phyloP scores from a whole-genome alignment of 2,797 vertebrate species.

The Rhodeus uyekii region DNA sequence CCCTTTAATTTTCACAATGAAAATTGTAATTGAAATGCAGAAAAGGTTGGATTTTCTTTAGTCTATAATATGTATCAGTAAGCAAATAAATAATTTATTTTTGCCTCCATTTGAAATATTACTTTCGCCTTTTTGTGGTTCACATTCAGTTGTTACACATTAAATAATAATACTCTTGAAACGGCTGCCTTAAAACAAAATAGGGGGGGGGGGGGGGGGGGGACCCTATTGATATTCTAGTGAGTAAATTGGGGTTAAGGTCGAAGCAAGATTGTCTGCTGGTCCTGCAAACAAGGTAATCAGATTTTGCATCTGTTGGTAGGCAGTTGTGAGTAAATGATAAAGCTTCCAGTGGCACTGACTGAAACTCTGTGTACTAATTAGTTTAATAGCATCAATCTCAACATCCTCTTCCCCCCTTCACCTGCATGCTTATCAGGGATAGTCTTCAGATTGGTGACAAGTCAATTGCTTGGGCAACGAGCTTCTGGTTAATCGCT shows the following conservation, averaged over 20 bases:
- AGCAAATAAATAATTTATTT: neutral
- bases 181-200: neutral
- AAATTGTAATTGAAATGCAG: neutral
- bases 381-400: constrained; percentile 61
- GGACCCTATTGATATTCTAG: neutral
- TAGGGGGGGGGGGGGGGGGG: too few species aligned
- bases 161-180: neutral
- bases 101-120: neutral
- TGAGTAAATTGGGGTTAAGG: constrained; percentile 21
- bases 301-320: constrained; percentile 54
- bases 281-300: constrained; percentile 58
- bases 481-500: constrained; percentile 43
- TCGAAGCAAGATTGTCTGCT: constrained; percentile 32
- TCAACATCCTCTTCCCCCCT: constrained; percentile 46
- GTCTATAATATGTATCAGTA: neutral
- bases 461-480: constrained; percentile 37
- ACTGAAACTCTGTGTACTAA: constrained; percentile 53
- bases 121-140: neutral
- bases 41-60: neutral
- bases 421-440: constrained; percentile 43
- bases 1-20: neutral
- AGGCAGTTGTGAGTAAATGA: constrained; percentile 35
- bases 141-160: constrained; percentile 10
- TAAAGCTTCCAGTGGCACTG: constrained; percentile 31
- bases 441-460: constrained; percentile 1